Percentiles rank a stretch among this genome's conserved stretches.
phyloP scores from a whole-genome alignment of 2,113 vertebrate species.

The Pagrus major region DNA sequence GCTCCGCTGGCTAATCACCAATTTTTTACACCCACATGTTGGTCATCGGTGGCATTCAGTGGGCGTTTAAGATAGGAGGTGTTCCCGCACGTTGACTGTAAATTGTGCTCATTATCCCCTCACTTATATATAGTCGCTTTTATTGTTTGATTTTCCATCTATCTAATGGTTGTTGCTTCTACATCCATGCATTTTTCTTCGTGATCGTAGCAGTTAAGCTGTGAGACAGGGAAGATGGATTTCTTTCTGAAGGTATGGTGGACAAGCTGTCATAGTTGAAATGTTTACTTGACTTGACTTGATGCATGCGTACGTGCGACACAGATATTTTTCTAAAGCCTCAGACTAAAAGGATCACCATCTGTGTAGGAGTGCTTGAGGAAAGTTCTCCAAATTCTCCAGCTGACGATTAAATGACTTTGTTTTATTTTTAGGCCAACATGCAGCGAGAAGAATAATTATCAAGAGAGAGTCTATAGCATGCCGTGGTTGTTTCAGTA shows the following conservation, averaged over 20 bases:
- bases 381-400: neutral
- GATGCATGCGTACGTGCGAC: neutral
- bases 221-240: neutral
- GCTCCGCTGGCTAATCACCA: constrained; percentile 58
- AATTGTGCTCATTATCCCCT: constrained; percentile 39
- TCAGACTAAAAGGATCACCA: constrained; percentile 8
- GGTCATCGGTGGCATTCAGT: constrained; percentile 56
- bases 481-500: neutral
- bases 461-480: neutral
- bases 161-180: neutral
- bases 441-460: constrained; percentile 12
- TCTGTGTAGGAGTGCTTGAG: neutral
- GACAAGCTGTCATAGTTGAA: neutral
- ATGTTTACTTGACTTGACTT: constrained; percentile 3
- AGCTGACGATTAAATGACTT: neutral
- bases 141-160: constrained; percentile 1
- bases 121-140: constrained; percentile 6
- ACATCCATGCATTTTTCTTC: neutral
- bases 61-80: constrained; percentile 49
- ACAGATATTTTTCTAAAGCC: neutral
- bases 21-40: constrained; percentile 65
- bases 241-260: neutral
- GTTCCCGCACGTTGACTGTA: constrained; percentile 32
- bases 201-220: neutral
- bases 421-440: neutral